A percentile compares a stretch with the other conserved stretches of the same genome.
Evolutionary conservation across 2,113 vertebrate genomes (phyloP).

Genomic region (Passer montanus): DNA sequence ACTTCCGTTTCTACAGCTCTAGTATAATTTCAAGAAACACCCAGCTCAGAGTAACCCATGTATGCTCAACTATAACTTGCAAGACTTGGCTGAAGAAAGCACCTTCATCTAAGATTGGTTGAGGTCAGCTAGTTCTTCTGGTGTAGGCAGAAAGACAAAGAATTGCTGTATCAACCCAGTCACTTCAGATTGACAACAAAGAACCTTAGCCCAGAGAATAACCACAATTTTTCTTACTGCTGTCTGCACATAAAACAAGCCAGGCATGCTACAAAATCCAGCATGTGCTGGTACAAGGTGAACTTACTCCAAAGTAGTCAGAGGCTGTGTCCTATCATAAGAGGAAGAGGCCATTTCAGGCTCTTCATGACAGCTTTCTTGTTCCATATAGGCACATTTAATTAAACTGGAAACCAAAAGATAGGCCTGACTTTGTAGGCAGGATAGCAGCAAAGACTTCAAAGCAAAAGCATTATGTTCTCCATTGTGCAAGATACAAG

Average conservation of each 20-base stretch:
- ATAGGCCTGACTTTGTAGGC: constrained; percentile 50
- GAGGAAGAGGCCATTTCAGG: constrained; percentile 4
- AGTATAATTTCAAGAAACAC: neutral
- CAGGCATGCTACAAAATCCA: neutral
- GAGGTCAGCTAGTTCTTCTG: neutral
- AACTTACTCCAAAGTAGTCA: neutral
- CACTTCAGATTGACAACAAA: neutral
- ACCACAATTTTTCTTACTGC: neutral
- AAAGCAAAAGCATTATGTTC: constrained; percentile 67
- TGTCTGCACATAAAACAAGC: neutral
- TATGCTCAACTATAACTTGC: neutral
- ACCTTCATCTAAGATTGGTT: neutral
- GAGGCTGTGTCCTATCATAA: neutral
- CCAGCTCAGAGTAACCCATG: neutral
- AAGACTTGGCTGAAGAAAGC: neutral
- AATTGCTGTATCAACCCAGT: neutral
- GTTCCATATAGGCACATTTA: constrained; percentile 28
- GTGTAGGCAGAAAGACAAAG: neutral
- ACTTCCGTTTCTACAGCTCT: neutral
- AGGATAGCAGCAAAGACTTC: constrained; percentile 54
- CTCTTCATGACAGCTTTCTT: neutral
- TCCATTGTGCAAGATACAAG: constrained; percentile 64
- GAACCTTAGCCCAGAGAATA: neutral
- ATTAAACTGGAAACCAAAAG: constrained; percentile 64
- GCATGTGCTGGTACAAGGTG: neutral